Evolutionary conservation across 2,888 invertebrate genomes (phyloP).

Genomic region (Eupithecia pulchellata): DNA sequence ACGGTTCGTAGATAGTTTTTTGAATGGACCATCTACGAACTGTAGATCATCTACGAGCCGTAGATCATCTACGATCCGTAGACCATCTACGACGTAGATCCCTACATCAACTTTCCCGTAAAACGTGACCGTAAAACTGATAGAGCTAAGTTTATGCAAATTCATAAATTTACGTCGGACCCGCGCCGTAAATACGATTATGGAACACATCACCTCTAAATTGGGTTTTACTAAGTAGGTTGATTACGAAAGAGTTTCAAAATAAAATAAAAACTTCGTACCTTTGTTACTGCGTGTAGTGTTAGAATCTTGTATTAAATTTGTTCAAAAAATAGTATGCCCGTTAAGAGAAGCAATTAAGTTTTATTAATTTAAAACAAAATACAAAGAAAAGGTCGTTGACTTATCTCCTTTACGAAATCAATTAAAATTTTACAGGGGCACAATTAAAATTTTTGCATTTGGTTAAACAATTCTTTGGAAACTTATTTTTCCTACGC

Average conservation of each 20-base stretch:
- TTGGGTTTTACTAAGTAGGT: not conserved
- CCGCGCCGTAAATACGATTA: slow-evolving; percentile 19
- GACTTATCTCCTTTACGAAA: too few relatives aligned
- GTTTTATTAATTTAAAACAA: too few relatives aligned
- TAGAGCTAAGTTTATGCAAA: slow-evolving; percentile 14
- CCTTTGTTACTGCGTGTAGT: not conserved
- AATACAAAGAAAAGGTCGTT: too few relatives aligned
- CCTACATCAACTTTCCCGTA: not conserved
- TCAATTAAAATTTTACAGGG: too few relatives aligned
- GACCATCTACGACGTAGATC: slow-evolving; percentile 9
- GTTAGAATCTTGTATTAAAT: too few relatives aligned
- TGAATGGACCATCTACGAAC: not conserved
- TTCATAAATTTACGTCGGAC: slow-evolving; percentile 18
- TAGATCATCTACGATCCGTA: not conserved
- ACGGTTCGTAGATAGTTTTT: too few relatives aligned
- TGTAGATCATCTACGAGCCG: not conserved
- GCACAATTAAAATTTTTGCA: too few relatives aligned
- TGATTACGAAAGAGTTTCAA: not conserved
- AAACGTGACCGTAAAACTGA: not conserved
- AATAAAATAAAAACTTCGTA: not conserved
- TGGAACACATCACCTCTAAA: slow-evolving; percentile 10
- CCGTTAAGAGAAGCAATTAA: too few relatives aligned
- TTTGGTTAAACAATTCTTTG: too few relatives aligned
- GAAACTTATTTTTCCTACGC: too few relatives aligned
- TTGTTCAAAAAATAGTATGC: too few relatives aligned